Conservation (phyloP, 2,113 vertebrate species). For the Pluvianellus socialis region DNA sequence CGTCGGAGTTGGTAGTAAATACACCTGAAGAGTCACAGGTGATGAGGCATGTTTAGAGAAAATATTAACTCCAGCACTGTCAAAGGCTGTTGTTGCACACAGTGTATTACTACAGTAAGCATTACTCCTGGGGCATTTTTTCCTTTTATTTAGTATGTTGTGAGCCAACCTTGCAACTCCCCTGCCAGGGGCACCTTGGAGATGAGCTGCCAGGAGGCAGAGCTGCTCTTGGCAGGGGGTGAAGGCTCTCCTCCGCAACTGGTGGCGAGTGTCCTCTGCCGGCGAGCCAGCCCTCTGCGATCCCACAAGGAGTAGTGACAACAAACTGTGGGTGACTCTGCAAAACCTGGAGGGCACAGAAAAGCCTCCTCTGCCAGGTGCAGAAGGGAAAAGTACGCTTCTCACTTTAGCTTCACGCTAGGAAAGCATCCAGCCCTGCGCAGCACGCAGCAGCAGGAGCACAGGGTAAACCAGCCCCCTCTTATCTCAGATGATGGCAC, state of each 20-base stretch:
- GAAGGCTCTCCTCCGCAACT: fast-evolving
- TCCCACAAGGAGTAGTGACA: not conserved
- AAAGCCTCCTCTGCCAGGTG: not conserved
- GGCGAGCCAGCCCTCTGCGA: not conserved
- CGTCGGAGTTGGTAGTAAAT: not conserved
- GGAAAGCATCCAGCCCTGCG: not conserved
- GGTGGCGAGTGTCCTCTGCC: not conserved
- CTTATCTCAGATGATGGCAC: not conserved
- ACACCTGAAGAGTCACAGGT: not conserved
- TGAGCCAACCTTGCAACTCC: not conserved
- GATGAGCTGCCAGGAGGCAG: not conserved
- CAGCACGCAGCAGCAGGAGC: not conserved
- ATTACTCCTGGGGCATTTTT: not conserved
- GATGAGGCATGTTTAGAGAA: not conserved
- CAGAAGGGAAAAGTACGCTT: not conserved
- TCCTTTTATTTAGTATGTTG: not conserved
- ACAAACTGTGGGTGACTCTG: not conserved
- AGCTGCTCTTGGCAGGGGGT: not conserved
- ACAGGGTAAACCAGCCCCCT: not conserved
- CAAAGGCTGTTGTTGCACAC: not conserved
- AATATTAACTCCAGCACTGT: not conserved
- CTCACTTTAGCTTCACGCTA: not conserved
- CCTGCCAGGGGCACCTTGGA: not conserved
- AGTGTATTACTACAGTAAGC: not conserved
- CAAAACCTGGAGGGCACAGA: not conserved